These are phyloP conservation scores for Labeo catla DNA, from an alignment of 2,113 vertebrate genomes.

Conservation along the genomic window DNA sequence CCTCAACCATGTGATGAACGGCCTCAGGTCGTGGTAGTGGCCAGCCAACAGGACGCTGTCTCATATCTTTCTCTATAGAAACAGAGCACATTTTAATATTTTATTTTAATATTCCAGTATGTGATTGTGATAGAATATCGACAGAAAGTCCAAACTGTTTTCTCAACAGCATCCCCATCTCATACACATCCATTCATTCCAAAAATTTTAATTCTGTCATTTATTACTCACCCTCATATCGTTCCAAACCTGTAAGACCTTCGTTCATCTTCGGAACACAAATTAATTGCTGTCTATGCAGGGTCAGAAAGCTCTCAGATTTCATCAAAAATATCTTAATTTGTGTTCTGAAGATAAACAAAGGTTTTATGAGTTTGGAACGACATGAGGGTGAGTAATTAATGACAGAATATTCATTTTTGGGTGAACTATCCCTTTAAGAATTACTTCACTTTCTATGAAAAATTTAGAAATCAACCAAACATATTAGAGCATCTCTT, in stretches of 20 bases:
- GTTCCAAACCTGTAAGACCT: too few relatives aligned
- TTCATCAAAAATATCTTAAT: too few relatives aligned
- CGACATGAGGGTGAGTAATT: too few relatives aligned
- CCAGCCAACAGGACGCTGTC: conserved; percentile 82
- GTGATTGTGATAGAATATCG: background rate
- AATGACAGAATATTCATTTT: too few relatives aligned
- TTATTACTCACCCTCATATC: too few relatives aligned
- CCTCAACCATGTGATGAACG: conserved; percentile 93
- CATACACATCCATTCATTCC: background rate
- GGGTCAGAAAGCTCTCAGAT: too few relatives aligned
- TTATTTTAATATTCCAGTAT: background rate
- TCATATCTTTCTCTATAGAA: conserved; percentile 85
- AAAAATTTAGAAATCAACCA: background rate
- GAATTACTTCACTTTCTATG: background rate
- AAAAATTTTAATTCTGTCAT: too few relatives aligned
- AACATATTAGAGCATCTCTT: conserved; percentile 40
- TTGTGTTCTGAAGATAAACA: too few relatives aligned
- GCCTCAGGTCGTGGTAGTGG: conserved; percentile 85
- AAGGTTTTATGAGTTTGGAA: too few relatives aligned
- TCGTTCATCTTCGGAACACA: too few relatives aligned
- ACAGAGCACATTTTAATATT: background rate
- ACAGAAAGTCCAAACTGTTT: background rate
- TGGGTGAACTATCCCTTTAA: too few relatives aligned
- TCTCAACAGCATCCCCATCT: background rate
- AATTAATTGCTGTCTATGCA: too few relatives aligned